phyloP scores from a whole-genome alignment of 2,797 vertebrate species.

The Pristis pectinata region DNA sequence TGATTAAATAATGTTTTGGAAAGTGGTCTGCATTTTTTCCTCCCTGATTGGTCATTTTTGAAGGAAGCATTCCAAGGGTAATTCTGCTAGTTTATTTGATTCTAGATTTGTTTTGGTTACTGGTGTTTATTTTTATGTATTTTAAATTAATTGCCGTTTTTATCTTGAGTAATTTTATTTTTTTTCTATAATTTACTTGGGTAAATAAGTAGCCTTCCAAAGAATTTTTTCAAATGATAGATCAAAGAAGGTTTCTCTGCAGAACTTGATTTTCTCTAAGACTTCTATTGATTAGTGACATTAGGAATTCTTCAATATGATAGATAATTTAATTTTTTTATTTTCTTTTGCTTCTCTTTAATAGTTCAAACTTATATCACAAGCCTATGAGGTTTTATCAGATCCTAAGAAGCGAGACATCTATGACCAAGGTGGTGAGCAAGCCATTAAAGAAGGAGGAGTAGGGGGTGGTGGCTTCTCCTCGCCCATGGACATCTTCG shows the following conservation, averaged over 20 bases:
- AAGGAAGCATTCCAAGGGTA: not conserved
- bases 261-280: not conserved
- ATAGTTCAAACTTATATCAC: conserved; percentile 95
- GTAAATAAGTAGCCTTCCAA: not conserved
- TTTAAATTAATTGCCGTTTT: not conserved
- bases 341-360: conserved; percentile 46
- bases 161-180: not conserved
- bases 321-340: not conserved
- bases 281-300: conserved; percentile 42
- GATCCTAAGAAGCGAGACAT: conserved; percentile 87
- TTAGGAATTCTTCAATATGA: conserved; percentile 49
- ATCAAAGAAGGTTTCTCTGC: not conserved
- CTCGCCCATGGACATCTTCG: conserved; percentile 95
- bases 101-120: too few species aligned
- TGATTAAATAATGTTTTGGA: not conserved
- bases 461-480: conserved; percentile 70
- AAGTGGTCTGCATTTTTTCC: too few species aligned
- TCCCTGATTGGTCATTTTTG: not conserved
- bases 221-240: not conserved
- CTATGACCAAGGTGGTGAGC: conserved; percentile 95
- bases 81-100: not conserved
- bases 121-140: not conserved
- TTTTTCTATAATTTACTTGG: not conserved
- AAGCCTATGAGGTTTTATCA: conserved; percentile 94
- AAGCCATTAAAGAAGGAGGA: conserved; percentile 94